These are phyloP conservation scores for Volucella zonaria DNA, from an alignment of 2,888 invertebrate genomes.

Conservation along the genomic window DNA sequence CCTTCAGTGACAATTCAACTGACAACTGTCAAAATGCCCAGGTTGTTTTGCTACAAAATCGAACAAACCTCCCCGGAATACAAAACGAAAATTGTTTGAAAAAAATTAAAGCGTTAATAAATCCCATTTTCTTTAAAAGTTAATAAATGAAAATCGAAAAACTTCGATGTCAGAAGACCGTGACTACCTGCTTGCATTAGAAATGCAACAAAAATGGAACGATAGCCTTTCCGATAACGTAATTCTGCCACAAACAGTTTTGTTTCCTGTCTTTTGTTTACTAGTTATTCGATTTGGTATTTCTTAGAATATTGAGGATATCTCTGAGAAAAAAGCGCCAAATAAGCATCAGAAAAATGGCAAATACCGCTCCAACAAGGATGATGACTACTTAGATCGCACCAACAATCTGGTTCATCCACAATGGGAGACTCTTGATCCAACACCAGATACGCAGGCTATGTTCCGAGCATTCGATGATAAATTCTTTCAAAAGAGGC, in stretches of 20 bases:
- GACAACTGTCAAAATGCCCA: slow-evolving; percentile 21
- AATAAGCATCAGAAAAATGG: slow-evolving; percentile 58
- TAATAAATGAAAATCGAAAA: slow-evolving; percentile 24
- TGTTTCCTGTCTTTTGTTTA: not conserved
- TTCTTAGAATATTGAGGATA: slow-evolving; percentile 70
- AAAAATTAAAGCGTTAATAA: not conserved
- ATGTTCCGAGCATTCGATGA: slow-evolving; percentile 94
- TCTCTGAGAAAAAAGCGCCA: slow-evolving; percentile 55
- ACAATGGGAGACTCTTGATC: slow-evolving; percentile 92
- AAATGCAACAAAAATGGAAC: slow-evolving; percentile 77
- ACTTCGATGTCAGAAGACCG: slow-evolving; percentile 77
- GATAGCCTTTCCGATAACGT: slow-evolving; percentile 65
- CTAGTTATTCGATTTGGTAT: not conserved
- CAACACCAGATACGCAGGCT: slow-evolving; percentile 94
- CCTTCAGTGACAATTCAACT: not conserved
- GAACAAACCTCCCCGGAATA: slow-evolving; percentile 17
- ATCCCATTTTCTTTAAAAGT: not conserved
- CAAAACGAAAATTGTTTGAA: slow-evolving; percentile 21
- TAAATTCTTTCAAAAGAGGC: slow-evolving; percentile 91
- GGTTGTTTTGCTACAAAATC: not conserved
- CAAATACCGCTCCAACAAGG: slow-evolving; percentile 76
- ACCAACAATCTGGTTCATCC: slow-evolving; percentile 82
- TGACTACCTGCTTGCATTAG: slow-evolving; percentile 77
- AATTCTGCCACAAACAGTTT: not conserved
- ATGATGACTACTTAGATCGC: slow-evolving; percentile 78